Evolutionary conservation across 2,797 vertebrate genomes (phyloP), one percentile per base, ranked within the genome.

Genomic region (Brachymystax lenok): DNA sequence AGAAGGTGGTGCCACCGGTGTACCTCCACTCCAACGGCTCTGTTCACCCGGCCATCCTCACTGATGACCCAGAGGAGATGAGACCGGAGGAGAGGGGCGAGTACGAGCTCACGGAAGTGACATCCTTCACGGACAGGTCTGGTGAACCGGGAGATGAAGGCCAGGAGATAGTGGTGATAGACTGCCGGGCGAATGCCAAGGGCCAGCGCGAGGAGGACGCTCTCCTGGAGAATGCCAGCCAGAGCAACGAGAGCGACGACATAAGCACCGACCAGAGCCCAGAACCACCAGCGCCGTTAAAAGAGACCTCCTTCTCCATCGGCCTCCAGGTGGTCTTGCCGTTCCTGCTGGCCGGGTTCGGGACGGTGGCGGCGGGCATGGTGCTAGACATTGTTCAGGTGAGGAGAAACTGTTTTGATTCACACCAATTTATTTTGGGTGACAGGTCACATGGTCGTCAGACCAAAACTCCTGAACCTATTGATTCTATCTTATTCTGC

Each of bases 371-470:
- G 24, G 98, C 98, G 0, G 98, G 98, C 64, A 99, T 99, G 97
- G 97, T 99, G 86, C 94, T 99, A 76, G 98, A 99, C 91, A 95
- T 98, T 0, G 98, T 99, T 79, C 98, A 99, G 95, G 98, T 99
- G 90, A 92, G 96, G 81, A 24, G 52, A 56, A 6, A 56, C 14
- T n/a, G 16, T 17, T 56, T 56, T 19, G 40, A 46, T 46, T 46
- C 40, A 46, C 40, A 46, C 40, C 40, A 46, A 13, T 46, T 3
- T 46, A 46, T 46, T 46, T 46, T 12, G 10, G 40, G 10, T 46
- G 40, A 46, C 10, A 3, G 40, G 10, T 46, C 40, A 33, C 40
- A 46, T 40, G 35, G 35, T 40, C 35, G 35, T 40, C 35, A 40
- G 40, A 46, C 40, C 40, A 46, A 46, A 46, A 46, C 40, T 46